Evolutionary conservation across 2,888 invertebrate species (phyloP).

Genomic region (Drosophila eohydei): DNA sequence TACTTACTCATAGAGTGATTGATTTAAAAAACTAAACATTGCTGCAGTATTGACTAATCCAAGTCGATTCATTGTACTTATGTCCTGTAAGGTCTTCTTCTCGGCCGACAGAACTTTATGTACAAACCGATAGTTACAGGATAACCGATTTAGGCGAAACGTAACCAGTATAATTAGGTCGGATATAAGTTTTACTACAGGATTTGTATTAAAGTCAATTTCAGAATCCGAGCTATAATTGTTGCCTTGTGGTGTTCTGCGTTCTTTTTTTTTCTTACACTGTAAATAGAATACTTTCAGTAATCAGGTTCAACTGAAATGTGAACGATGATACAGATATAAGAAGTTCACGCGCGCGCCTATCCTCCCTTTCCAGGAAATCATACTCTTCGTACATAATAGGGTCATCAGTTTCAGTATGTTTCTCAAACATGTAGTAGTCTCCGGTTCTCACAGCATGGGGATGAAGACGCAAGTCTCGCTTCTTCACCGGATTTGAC

Average conservation of each 20-base stretch:
- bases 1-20: constrained; percentile 62
- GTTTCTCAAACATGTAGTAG: constrained; percentile 99
- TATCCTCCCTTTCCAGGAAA: constrained; percentile 67
- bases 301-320: not conserved
- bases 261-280: constrained; percentile 23
- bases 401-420: constrained; percentile 90
- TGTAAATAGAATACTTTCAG: constrained; percentile 23
- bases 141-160: constrained; percentile 89
- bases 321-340: constrained; percentile 30
- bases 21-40: constrained; percentile 67
- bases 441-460: constrained; percentile 98
- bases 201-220: constrained; percentile 55
- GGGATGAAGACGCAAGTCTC: constrained; percentile 88
- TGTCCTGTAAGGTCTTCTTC: constrained; percentile 93
- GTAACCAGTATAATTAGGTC: constrained; percentile 59
- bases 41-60: constrained; percentile 66
- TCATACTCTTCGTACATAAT: constrained; percentile 87
- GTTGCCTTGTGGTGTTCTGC: not conserved
- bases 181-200: constrained; percentile 47
- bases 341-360: constrained; percentile 40
- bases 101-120: constrained; percentile 93
- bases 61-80: constrained; percentile 64
- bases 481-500: constrained; percentile 29
- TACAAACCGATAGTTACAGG: constrained; percentile 96
- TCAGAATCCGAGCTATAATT: constrained; percentile 50